Conservation (phyloP, 2,888 invertebrate species). For the Selenia dentaria region DNA sequence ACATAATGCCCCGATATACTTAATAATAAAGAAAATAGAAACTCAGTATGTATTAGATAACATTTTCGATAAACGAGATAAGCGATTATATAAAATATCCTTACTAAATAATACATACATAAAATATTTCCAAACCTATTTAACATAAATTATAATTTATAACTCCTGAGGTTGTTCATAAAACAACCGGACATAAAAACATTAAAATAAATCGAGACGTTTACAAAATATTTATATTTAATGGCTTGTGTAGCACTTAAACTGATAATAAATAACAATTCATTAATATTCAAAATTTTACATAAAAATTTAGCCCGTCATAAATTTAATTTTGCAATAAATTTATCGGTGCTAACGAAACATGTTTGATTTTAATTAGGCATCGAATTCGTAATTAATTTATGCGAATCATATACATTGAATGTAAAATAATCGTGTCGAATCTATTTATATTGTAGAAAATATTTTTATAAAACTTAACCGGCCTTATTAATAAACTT, state of each 20-base stretch:
- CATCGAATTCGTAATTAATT: slow-evolving; percentile 35
- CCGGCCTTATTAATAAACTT: too few relatives aligned
- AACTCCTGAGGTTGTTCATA: slow-evolving; percentile 8
- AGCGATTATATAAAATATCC: slow-evolving; percentile 13
- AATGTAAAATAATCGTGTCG: slow-evolving; percentile 5
- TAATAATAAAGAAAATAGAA: too few relatives aligned
- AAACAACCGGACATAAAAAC: slow-evolving; percentile 19
- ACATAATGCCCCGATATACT: too few relatives aligned
- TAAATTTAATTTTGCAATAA: slow-evolving; percentile 59
- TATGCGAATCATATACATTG: slow-evolving; percentile 31
- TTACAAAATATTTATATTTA: slow-evolving; percentile 24
- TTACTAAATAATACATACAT: slow-evolving; percentile 10
- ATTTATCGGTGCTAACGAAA: slow-evolving; percentile 48
- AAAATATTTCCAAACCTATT: slow-evolving; percentile 15
- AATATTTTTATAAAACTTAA: too few relatives aligned
- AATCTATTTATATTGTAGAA: too few relatives aligned
- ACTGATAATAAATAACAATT: slow-evolving; percentile 19
- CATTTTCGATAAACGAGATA: slow-evolving; percentile 3
- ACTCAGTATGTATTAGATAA: too few relatives aligned
- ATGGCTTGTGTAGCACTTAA: slow-evolving; percentile 20
- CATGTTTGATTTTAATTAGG: slow-evolving; percentile 41
- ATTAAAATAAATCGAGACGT: slow-evolving; percentile 21
- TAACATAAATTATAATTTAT: slow-evolving; percentile 21
- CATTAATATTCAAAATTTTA: slow-evolving; percentile 57
- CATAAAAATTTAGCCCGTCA: slow-evolving; percentile 52